Base-by-base conservation (phyloP, 1,140 invertebrate species). In the Pinna nobilis region DNA sequence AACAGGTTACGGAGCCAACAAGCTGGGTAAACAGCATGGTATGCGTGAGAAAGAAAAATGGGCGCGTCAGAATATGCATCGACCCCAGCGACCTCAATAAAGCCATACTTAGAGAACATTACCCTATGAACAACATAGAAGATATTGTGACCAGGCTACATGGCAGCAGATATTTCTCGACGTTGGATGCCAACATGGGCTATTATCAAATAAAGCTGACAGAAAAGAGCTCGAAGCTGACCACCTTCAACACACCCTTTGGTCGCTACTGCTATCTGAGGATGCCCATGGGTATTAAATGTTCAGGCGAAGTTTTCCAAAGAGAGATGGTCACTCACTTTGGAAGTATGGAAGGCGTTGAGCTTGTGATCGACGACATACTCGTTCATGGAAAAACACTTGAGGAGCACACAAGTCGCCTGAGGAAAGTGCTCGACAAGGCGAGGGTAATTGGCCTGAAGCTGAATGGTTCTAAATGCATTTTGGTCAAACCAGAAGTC, bases 1-100 rank as follows among this genome's bases (percentile, higher is more conserved):
- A 49, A 59, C 77, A 70, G 49, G 75, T 85, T 4, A 76, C 37
- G 9, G 68, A 88, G 60, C 82, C 87, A 6, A 88, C 90, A 2
- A 87, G 90, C 33, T 91, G 90, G 89, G 88, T 91, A 0, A 89
- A 87, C 77, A 78, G 83, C 33, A 74, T 90, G 39, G 88, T 69
- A 1, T 63, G 53, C 25, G 60, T 63, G 23, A 86, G 89, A 18
- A 78, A 84, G 60, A 91, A 91, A 35, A 87, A 90, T 80, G 84
- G 84, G 33, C 70, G 82, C 47, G n/a, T 81, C 18, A 23, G 90
- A 59, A 82, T 92, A 35, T 91, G 90, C 78, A 67, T 92, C 23
- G 90, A 92, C 81, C 91, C 90, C 5, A 81, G 73, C 44, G 85
- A 90, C 59, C 80, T 92, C 59, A 92, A 92, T 82, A 84, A 82